Evolutionary conservation across 2,797 vertebrate genomes (phyloP), one percentile per base, ranked within the genome.

Genomic region (Fistularia tabacaria): DNA sequence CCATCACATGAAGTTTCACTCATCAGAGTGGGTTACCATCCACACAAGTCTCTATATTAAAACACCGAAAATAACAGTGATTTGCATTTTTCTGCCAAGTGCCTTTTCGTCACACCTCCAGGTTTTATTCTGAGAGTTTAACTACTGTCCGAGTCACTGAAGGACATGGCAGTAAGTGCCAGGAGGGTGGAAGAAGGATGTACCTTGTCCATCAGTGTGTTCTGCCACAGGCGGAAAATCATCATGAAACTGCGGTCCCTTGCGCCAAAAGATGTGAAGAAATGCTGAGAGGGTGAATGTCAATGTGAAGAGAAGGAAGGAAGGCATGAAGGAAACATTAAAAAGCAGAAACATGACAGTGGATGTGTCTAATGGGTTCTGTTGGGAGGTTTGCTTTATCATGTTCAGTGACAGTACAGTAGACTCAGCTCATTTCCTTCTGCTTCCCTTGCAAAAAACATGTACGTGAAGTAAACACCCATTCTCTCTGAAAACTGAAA

Each of bases 201-300:
- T 82, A 96, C 94, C 93, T 95, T 96, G 62, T 95, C 93, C 84
- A 96, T 80, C 38, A 96, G 87, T 0, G 93, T 93, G 7, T 96
- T 96, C 83, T 96, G 94, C 94, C 94, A 96, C 65, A 96, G 90
- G 39, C 92, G 91, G 81, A 95, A 95, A 59, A 96, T 92, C 88
- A 96, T 92, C 86, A 95, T 91, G 85, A 90, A 96, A 72, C 93
- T 96, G 65, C 94, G 93, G 78, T 96, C 94, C n/a, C 94, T 90
- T 14, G 94, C 94, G 3, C 94, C 94, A 0, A 96, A 95, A 14
- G 94, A 96, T 0, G 94, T 96, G 87, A 96, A 95, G 88, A 96
- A 96, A 83, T 96, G 93, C 94, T 96, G 84, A 54, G 54, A 46
- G 39, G 51, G 62, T 10, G 49, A 71, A 77, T 38, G 59, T 45